A percentile compares a stretch with the other conserved stretches of the same genome.
phyloP scores from a whole-genome alignment of 2,113 vertebrate species.

The Limnothrissa miodon region DNA sequence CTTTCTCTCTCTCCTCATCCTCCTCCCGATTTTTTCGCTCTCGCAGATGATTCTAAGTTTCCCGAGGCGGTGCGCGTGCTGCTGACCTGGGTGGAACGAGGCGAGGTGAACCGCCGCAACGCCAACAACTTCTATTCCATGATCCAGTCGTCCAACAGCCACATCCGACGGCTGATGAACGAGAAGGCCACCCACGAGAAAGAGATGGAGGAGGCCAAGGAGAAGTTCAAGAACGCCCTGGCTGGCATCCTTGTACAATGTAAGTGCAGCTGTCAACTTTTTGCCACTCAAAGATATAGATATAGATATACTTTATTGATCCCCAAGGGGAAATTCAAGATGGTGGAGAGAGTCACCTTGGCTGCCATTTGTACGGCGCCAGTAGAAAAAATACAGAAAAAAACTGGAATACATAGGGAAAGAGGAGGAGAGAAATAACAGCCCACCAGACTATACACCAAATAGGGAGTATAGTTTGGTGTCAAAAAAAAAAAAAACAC shows the following conservation, averaged over 20 bases:
- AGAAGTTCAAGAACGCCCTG: slow-evolving; percentile 91
- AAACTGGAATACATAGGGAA: too few species aligned
- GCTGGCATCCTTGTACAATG: slow-evolving; percentile 88
- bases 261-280: slow-evolving; percentile 64
- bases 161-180: slow-evolving; percentile 83
- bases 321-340: too few species aligned
- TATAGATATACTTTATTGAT: too few species aligned
- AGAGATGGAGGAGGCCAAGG: slow-evolving; percentile 95
- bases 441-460: too few species aligned
- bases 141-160: slow-evolving; percentile 96
- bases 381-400: too few species aligned
- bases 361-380: too few species aligned
- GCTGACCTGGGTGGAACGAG: slow-evolving; percentile 91
- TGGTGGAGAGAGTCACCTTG: too few species aligned
- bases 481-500: too few species aligned
- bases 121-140: slow-evolving; percentile 98
- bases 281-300: neutral
- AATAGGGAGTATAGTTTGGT: too few species aligned
- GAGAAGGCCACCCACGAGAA: slow-evolving; percentile 91
- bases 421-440: too few species aligned
- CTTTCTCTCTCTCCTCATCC: neutral
- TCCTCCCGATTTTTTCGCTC: neutral
- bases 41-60: slow-evolving; percentile 87
- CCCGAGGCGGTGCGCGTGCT: slow-evolving; percentile 87
- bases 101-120: slow-evolving; percentile 91